A percentile compares a stretch with the other conserved stretches of the same genome.
Evolutionary conservation across 2,113 vertebrate genomes (phyloP).

Genomic region (Athene noctua): DNA sequence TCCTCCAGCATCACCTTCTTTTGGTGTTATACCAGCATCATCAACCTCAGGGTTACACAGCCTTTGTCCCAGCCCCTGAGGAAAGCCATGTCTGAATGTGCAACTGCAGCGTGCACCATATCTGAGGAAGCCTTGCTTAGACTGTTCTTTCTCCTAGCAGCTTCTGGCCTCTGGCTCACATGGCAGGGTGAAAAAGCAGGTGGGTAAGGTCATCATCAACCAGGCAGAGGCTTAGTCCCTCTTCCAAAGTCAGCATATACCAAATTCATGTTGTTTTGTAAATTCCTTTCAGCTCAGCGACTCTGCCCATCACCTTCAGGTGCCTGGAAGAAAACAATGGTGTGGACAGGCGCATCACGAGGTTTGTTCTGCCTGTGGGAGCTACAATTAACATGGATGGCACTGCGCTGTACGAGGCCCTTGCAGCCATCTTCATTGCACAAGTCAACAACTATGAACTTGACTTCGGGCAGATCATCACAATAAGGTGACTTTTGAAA

Average conservation of each 20-base stretch:
- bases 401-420: conserved; percentile 92
- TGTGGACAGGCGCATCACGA: conserved; percentile 91
- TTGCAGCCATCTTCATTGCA: conserved; percentile 97
- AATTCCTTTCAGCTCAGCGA: conserved; percentile 84
- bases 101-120: neutral
- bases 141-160: conserved; percentile 29
- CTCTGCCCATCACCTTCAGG: conserved; percentile 94
- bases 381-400: conserved; percentile 98
- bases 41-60: neutral
- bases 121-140: conserved; percentile 31
- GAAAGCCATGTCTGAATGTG: neutral
- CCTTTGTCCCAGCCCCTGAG: neutral
- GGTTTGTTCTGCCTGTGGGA: conserved; percentile 92
- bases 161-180: conserved; percentile 46
- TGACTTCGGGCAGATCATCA: conserved; percentile 96
- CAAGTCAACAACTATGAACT: conserved; percentile 97
- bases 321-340: conserved; percentile 93
- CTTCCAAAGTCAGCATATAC: neutral
- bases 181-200: conserved; percentile 49
- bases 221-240: neutral
- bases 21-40: neutral
- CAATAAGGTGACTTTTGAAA: conserved; percentile 84
- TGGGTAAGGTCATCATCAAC: conserved; percentile 12
- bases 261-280: neutral
- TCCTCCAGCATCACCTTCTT: neutral